Conservation (phyloP, 2,888 invertebrate species). For the Deilephila elpenor region DNA sequence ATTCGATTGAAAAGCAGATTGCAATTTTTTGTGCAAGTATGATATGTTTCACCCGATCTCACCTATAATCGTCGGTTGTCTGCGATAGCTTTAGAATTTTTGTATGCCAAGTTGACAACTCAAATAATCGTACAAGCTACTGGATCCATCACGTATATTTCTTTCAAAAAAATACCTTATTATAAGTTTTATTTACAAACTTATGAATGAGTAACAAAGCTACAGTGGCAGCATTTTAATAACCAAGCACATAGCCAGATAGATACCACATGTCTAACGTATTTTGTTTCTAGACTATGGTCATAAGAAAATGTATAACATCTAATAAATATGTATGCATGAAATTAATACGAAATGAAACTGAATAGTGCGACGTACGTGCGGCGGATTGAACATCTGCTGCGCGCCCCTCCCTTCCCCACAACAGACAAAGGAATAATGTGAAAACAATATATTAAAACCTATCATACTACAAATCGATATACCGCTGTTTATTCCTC, state of each 20-base stretch:
- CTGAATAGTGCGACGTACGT: too few relatives aligned
- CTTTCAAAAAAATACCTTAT: background rate
- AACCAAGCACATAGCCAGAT: constrained; percentile 43
- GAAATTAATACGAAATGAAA: background rate
- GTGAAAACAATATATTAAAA: background rate
- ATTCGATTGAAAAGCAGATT: background rate
- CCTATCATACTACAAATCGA: background rate
- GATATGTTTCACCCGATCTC: background rate
- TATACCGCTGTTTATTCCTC: background rate
- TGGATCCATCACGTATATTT: background rate
- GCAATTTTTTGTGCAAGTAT: background rate
- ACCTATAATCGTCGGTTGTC: background rate
- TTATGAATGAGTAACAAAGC: constrained; percentile 63
- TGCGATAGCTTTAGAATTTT: background rate
- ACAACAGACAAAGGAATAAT: background rate
- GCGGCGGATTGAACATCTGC: constrained; percentile 14
- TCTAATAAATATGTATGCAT: background rate
- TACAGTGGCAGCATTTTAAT: constrained; percentile 67
- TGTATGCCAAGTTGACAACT: background rate
- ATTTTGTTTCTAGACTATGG: background rate
- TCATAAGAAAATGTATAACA: background rate
- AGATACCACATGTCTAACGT: too few relatives aligned
- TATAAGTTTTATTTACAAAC: constrained; percentile 45
- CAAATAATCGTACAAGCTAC: background rate
- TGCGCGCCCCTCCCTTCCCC: background rate